These are phyloP conservation scores for Dichetophora obliterata DNA, from an alignment of 2,888 invertebrate genomes.

Conservation along the genomic window DNA sequence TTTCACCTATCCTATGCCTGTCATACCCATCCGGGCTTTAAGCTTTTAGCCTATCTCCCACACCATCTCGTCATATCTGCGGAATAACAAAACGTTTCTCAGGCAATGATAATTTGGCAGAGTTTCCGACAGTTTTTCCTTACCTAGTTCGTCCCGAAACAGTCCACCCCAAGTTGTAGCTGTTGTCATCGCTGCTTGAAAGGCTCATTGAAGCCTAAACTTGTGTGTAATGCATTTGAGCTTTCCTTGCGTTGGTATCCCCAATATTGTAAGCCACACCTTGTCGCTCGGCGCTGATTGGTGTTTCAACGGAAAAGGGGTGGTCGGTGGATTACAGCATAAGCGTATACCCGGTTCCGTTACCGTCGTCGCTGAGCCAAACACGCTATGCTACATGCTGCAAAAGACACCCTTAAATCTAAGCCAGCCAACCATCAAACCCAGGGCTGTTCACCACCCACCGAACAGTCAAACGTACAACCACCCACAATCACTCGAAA, in stretches of 20 bases:
- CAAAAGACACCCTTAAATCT: conserved; percentile 43
- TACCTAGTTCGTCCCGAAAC: neutral
- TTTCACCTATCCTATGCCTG: neutral
- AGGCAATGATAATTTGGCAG: conserved; percentile 51
- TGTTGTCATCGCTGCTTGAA: neutral
- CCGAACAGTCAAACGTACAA: conserved; percentile 42
- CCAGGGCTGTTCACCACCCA: conserved; percentile 36
- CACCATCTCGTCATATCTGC: neutral
- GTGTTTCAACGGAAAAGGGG: conserved; percentile 64
- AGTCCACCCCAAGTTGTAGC: neutral
- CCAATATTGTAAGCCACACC: conserved; percentile 58
- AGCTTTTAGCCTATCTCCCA: neutral
- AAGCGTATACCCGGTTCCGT: conserved; percentile 54
- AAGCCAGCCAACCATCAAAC: conserved; percentile 43
- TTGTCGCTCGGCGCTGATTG: conserved; percentile 66
- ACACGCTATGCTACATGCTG: conserved; percentile 11
- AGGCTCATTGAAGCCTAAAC: conserved; percentile 51
- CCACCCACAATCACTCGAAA: conserved; percentile 35
- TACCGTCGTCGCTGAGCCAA: conserved; percentile 30
- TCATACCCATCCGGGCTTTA: neutral
- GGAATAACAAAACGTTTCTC: conserved; percentile 35
- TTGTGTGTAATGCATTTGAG: conserved; percentile 35
- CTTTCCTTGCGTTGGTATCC: conserved; percentile 22
- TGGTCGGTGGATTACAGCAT: conserved; percentile 55
- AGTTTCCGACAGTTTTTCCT: conserved; percentile 52